Evolutionary conservation across 1,140 invertebrate species (phyloP).

Genomic region (Pissodes strobi): DNA sequence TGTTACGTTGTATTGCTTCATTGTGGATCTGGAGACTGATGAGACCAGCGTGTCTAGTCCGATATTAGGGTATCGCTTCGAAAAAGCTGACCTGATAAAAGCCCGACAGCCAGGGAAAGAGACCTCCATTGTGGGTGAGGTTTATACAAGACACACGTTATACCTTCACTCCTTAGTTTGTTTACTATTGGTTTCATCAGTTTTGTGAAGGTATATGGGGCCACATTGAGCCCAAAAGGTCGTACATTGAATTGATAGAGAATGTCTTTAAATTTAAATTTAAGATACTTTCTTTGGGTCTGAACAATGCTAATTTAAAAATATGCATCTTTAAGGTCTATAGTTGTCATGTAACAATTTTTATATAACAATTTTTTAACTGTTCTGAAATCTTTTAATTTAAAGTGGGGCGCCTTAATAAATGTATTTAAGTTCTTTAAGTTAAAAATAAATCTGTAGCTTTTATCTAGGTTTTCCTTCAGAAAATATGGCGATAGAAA

Average conservation of each 20-base stretch:
- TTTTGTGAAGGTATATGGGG: slow-evolving; percentile 23
- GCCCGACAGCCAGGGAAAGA: not conserved
- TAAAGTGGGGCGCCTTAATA: slow-evolving; percentile 27
- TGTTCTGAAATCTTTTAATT: slow-evolving; percentile 32
- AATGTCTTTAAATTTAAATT: slow-evolving; percentile 12
- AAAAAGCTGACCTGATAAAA: not conserved
- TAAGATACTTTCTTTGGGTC: slow-evolving; percentile 24
- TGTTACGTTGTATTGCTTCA: not conserved
- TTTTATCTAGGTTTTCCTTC: slow-evolving; percentile 18
- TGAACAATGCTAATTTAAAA: slow-evolving; percentile 9
- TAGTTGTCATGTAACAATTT: slow-evolving; percentile 9
- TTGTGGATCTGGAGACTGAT: not conserved
- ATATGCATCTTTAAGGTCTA: no score
- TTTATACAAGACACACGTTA: slow-evolving; percentile 13
- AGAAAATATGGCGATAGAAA: slow-evolving; percentile 35
- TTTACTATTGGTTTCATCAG: slow-evolving; percentile 23
- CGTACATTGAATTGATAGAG: slow-evolving; percentile 1
- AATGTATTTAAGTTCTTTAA: slow-evolving; percentile 30
- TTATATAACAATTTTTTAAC: slow-evolving; percentile 9
- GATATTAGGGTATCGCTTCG: not conserved
- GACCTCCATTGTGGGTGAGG: not conserved
- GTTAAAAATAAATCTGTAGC: slow-evolving; percentile 26
- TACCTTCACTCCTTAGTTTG: slow-evolving; percentile 12
- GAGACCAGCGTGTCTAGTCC: not conserved
- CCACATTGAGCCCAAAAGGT: slow-evolving; percentile 17